Evolutionary conservation across 2,888 invertebrate genomes (phyloP).

Genomic region (Drosophila subquinaria): DNA sequence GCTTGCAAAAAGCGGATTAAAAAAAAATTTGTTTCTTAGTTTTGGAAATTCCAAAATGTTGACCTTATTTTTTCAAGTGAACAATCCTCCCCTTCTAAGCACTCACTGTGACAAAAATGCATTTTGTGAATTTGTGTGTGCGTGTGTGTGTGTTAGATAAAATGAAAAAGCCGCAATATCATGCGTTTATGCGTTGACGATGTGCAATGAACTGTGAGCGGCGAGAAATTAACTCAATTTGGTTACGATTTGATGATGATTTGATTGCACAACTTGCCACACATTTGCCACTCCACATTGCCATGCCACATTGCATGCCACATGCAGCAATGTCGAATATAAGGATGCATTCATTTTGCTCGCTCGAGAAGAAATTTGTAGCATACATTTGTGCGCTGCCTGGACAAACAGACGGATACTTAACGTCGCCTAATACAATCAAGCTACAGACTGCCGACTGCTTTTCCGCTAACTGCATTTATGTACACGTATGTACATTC

Average conservation of each 20-base stretch:
- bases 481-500: not conserved
- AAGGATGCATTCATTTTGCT: constrained; percentile 28
- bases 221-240: constrained; percentile 73
- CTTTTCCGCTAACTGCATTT: not conserved
- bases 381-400: constrained; percentile 26
- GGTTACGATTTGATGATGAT: constrained; percentile 76
- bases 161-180: constrained; percentile 64
- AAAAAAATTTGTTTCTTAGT: no score
- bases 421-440: constrained; percentile 33
- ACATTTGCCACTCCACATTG: not conserved
- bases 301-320: constrained; percentile 9
- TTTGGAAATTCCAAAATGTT: not conserved
- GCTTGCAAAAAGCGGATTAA: no score
- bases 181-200: constrained; percentile 62
- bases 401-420: constrained; percentile 4
- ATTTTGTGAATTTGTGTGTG: constrained; percentile 54
- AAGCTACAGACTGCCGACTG: not conserved
- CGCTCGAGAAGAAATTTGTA: constrained; percentile 32
- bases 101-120: constrained; percentile 69
- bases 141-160: constrained; percentile 66
- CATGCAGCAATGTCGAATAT: constrained; percentile 10
- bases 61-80: no score
- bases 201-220: constrained; percentile 66
- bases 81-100: not conserved
- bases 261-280: constrained; percentile 59